These are phyloP conservation scores for Trigoniulus corallinus DNA, from an alignment of 1,140 invertebrate species.

Conservation along the genomic window DNA sequence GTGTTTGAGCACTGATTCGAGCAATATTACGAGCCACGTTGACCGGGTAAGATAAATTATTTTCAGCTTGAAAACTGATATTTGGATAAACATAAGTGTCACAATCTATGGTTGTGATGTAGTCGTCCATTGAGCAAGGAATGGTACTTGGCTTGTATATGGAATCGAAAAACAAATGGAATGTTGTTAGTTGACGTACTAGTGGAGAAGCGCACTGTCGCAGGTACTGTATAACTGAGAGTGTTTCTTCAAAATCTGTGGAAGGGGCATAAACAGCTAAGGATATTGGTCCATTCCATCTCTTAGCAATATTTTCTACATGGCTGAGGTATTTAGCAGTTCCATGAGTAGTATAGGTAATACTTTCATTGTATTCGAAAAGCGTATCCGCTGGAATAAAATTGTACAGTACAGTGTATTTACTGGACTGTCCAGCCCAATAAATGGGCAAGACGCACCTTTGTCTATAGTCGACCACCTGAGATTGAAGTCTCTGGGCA, in stretches of 20 bases:
- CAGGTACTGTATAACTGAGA: slow-evolving; percentile 47
- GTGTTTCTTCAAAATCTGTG: slow-evolving; percentile 41
- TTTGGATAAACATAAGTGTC: background rate
- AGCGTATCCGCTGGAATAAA: slow-evolving; percentile 23
- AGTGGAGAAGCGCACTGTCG: slow-evolving; percentile 45
- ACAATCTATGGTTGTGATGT: background rate
- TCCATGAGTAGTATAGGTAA: slow-evolving; percentile 83
- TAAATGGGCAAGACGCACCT: background rate
- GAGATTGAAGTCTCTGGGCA: background rate
- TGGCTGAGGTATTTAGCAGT: slow-evolving; percentile 83
- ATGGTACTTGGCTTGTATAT: slow-evolving; percentile 35
- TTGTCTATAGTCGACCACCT: background rate
- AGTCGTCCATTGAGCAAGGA: background rate
- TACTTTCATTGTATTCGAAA: slow-evolving; percentile 11
- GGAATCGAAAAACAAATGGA: slow-evolving; percentile 70
- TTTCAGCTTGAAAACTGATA: background rate
- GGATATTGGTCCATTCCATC: slow-evolving; percentile 49
- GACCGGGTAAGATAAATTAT: slow-evolving; percentile 21
- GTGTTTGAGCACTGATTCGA: slow-evolving; percentile 14
- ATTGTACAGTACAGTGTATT: slow-evolving; percentile 46
- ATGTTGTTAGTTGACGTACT: slow-evolving; percentile 56
- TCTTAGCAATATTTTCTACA: slow-evolving; percentile 57
- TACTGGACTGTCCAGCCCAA: slow-evolving; percentile 26
- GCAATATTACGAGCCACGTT: slow-evolving; percentile 21
- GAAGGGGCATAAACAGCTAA: slow-evolving; percentile 59